Evolutionary conservation across 2,113 vertebrate species (phyloP).

Genomic region (Tautogolabrus adspersus): DNA sequence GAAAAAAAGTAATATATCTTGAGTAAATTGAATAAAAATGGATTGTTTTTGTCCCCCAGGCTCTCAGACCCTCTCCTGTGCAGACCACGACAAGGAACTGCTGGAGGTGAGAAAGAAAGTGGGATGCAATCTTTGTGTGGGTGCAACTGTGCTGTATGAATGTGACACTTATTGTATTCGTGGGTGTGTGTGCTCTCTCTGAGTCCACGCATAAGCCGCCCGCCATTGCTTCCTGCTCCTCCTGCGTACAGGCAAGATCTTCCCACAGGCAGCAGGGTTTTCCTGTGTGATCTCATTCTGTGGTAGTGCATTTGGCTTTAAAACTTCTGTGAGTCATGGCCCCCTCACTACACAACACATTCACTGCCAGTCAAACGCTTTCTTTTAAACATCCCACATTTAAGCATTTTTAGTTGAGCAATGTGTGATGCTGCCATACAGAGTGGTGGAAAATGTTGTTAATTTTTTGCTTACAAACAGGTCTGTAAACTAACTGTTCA

Average conservation of each 20-base stretch:
- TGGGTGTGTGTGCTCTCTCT: slow-evolving; percentile 48
- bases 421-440: not conserved
- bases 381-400: slow-evolving; percentile 48
- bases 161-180: slow-evolving; percentile 31
- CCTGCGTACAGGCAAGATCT: slow-evolving; percentile 22
- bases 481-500: not conserved
- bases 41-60: slow-evolving; percentile 66
- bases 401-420: slow-evolving; percentile 16
- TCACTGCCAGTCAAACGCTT: slow-evolving; percentile 34
- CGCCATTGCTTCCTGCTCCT: slow-evolving; percentile 35
- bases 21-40: not conserved
- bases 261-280: slow-evolving; percentile 31
- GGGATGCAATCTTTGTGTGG: slow-evolving; percentile 2
- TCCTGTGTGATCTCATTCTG: slow-evolving; percentile 46
- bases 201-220: slow-evolving; percentile 40
- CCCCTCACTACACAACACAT: slow-evolving; percentile 11
- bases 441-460: not conserved
- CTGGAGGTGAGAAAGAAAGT: slow-evolving; percentile 84
- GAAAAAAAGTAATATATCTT: not conserved
- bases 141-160: slow-evolving; percentile 36
- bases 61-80: slow-evolving; percentile 91
- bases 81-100: slow-evolving; percentile 82
- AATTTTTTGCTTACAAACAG: not conserved
- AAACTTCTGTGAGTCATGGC: slow-evolving; percentile 46
- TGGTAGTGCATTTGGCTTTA: slow-evolving; percentile 22